phyloP scores from a whole-genome alignment of 2,113 vertebrate species.

The Madoqua kirkii region DNA sequence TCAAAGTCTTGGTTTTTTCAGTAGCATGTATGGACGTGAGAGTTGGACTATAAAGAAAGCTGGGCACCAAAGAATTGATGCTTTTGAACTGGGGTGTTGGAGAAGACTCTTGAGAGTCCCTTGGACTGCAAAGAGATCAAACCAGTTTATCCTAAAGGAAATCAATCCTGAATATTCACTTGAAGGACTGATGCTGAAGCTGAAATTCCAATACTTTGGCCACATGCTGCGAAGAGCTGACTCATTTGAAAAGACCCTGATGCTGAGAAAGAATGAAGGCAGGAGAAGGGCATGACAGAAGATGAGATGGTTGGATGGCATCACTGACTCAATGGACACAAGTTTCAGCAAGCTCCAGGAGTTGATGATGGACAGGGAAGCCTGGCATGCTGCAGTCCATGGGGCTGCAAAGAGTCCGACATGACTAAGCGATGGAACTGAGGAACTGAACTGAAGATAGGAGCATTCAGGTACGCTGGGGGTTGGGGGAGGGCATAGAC shows the following conservation, averaged over 20 bases:
- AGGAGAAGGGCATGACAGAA: not conserved
- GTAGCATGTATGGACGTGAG: not conserved
- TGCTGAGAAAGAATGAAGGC: not conserved
- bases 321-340: not conserved
- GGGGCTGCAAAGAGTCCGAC: not conserved
- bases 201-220: not conserved
- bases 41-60: not conserved
- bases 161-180: not conserved
- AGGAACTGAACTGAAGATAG: not conserved
- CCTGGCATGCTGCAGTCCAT: not conserved
- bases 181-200: not conserved
- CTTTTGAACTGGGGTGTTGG: not conserved
- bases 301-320: not conserved
- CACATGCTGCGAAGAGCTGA: not conserved
- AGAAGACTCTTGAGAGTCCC: not conserved
- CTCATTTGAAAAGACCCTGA: not conserved
- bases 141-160: not conserved
- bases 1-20: not conserved
- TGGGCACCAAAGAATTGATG: not conserved
- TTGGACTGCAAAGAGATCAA: not conserved
- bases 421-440: not conserved
- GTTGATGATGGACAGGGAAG: not conserved
- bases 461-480: not conserved
- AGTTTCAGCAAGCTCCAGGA: not conserved
- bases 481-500: not conserved